A percentile compares a stretch with the other conserved stretches of the same genome.
phyloP scores from a whole-genome alignment of 2,797 vertebrate species.

The Huso huso region DNA sequence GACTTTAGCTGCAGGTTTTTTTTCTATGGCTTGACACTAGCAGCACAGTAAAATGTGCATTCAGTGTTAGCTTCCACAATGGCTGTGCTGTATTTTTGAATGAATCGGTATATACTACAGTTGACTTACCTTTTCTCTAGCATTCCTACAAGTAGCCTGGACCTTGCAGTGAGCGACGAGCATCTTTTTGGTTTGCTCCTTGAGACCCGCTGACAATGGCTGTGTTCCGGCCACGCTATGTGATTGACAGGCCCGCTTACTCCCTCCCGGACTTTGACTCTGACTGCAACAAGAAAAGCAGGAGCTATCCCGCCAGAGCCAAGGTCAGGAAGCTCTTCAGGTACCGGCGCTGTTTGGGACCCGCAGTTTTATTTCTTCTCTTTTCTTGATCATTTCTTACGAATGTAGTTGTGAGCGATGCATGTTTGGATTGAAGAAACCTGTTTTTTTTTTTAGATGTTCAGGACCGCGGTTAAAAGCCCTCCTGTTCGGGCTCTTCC shows the following conservation, averaged over 20 bases:
- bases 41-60: no score
- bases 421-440: not conserved
- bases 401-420: not conserved
- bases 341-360: conserved; percentile 42
- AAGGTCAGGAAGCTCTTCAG: conserved; percentile 76
- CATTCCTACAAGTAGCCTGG: no score
- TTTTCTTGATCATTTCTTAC: not conserved
- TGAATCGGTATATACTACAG: no score
- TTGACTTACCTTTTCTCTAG: no score
- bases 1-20: no score
- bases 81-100: no score
- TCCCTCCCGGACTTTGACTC: conserved; percentile 72
- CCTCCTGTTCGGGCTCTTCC: conserved; percentile 63
- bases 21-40: no score
- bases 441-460: conserved; percentile 53
- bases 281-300: conserved; percentile 79
- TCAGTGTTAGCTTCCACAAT: no score
- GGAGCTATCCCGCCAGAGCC: conserved; percentile 68
- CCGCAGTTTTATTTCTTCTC: not conserved
- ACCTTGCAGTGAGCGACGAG: no score
- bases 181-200: no score
- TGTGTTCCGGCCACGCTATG: conserved; percentile 58
- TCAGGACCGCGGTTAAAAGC: conserved; percentile 61
- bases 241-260: conserved; percentile 68
- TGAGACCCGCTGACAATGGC: no score